Conservation (phyloP, 2,888 invertebrate species). For the Netelia melanura region DNA sequence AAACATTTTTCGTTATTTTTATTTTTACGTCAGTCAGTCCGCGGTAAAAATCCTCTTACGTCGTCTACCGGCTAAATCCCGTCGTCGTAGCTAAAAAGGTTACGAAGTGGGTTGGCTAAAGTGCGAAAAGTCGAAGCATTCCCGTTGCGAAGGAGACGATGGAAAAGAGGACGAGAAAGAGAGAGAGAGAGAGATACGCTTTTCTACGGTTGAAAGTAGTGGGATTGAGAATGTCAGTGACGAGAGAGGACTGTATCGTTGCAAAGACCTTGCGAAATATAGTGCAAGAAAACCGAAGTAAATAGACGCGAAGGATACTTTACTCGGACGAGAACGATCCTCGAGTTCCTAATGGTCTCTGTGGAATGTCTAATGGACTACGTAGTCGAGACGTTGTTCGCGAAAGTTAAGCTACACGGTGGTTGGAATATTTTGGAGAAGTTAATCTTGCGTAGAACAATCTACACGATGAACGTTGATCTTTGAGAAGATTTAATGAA, state of each 20-base stretch:
- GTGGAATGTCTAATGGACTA: slow-evolving; percentile 77
- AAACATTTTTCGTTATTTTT: slow-evolving; percentile 7
- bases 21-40: slow-evolving; percentile 40
- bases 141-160: background rate
- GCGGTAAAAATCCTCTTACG: slow-evolving; percentile 59
- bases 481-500: too few species aligned
- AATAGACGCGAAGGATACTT: background rate
- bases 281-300: background rate
- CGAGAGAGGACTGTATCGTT: slow-evolving; percentile 28
- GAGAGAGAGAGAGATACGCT: slow-evolving; percentile 65
- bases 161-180: slow-evolving; percentile 24
- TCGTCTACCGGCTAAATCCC: slow-evolving; percentile 49
- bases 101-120: slow-evolving; percentile 33
- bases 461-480: too few species aligned
- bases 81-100: slow-evolving; percentile 10
- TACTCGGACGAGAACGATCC: background rate
- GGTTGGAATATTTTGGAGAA: too few species aligned
- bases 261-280: slow-evolving; percentile 60
- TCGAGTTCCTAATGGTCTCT: slow-evolving; percentile 75
- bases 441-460: too few species aligned
- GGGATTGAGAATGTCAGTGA: slow-evolving; percentile 27
- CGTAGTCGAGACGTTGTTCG: slow-evolving; percentile 64
- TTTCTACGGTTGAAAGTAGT: slow-evolving; percentile 58
- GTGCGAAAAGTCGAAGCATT: slow-evolving; percentile 34
- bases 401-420: background rate